phyloP scores from a whole-genome alignment of 2,113 vertebrate genomes.

The Clarias magur region DNA sequence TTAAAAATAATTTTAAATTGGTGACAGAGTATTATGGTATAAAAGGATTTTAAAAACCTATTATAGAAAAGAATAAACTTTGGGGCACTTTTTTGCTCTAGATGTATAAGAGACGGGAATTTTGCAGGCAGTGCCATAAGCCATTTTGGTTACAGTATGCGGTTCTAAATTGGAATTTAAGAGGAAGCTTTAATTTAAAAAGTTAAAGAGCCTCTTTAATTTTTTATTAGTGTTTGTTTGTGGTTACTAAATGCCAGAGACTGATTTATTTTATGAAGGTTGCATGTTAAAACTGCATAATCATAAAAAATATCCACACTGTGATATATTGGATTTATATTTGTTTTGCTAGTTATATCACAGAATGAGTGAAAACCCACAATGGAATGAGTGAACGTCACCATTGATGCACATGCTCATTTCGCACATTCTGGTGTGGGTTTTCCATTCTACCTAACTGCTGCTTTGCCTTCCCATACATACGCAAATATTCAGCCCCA shows the following conservation, averaged over 20 bases:
- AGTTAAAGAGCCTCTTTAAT: background rate
- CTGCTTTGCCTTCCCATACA: background rate
- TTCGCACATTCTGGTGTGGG: background rate
- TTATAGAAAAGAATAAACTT: background rate
- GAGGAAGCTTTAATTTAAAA: background rate
- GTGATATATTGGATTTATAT: background rate
- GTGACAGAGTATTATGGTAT: background rate
- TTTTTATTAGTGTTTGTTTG: background rate
- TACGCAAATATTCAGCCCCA: background rate
- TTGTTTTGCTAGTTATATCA: background rate
- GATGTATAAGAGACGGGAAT: background rate
- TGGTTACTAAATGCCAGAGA: background rate
- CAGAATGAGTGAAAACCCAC: background rate
- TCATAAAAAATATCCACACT: no score
- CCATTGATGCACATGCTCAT: background rate
- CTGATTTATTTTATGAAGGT: background rate
- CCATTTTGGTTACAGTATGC: background rate
- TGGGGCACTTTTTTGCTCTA: no score
- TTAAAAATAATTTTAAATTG: background rate
- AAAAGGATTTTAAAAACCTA: background rate
- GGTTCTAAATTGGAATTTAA: constrained; percentile 2
- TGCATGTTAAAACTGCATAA: background rate
- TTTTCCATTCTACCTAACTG: constrained; percentile 1
- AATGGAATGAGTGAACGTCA: background rate
- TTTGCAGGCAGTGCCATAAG: background rate